Evolutionary conservation across 2,888 invertebrate genomes (phyloP), one percentile per base, ranked within the genome.

Genomic region (Teleiodes luculella): DNA sequence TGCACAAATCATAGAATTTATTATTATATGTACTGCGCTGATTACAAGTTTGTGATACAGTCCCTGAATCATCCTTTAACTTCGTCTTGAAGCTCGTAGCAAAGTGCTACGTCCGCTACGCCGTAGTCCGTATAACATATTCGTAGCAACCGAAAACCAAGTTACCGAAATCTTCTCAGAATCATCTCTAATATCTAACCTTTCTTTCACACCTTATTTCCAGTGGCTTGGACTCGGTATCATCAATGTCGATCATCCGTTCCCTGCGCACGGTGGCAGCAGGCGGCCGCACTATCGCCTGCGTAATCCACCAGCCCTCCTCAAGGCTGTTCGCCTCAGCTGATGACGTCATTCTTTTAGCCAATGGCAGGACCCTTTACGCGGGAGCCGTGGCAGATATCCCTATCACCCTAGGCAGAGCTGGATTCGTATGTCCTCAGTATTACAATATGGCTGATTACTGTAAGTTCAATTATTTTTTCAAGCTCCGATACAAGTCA

Each of bases 361-460:
- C 93, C 1, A 91, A 90, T 48, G 95, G 95, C 1, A 91, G 90
- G 62, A 93, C 93, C 43, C 81, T 95, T 13, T 95, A 94, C 70
- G 91, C 92, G 11, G 95, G 95, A 0, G 83, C 93, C 0, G 85
- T 92, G 2, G 72, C 77, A 1, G 90, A 91, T 31, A 81, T 95
- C 11, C 88, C 95, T 1, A 86, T 90, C 0, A 91, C 91, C 30
- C 86, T 95, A 28, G 78, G 80, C 4, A 80, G 86, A 30, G 92
- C 93, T 45, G 93, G 92, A 2, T 91, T 93, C 56, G 71, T 79
- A 0, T 95, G 95, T 67, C 95, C 95, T 0, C 91, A 92, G 60
- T 95, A 94, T 80, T 95, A 95, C 78, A 95, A 95, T 70, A 92
- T 95, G 57, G 94, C 95, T 8, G 95, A 95, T 80, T 95, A 92